phyloP scores from a whole-genome alignment of 2,888 invertebrate genomes.

The Sicus ferrugineus region DNA sequence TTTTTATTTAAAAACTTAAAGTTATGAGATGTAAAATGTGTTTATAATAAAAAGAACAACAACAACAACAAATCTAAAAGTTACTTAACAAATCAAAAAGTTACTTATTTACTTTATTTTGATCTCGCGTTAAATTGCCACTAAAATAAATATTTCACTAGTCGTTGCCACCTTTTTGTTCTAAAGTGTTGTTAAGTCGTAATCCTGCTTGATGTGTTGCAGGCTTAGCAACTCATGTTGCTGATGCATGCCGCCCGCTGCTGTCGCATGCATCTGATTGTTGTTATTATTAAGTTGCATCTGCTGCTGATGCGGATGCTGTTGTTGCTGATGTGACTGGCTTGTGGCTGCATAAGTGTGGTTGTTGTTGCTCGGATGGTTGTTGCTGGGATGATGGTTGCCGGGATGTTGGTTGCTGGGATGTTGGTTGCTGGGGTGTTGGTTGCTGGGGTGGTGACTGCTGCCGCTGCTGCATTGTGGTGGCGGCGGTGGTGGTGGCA shows the following conservation, averaged over 20 bases:
- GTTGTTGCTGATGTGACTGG: slow-evolving; percentile 50
- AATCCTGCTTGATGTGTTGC: slow-evolving; percentile 81
- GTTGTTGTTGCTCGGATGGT: slow-evolving; percentile 53
- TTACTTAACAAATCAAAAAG: not conserved
- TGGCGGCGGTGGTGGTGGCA: slow-evolving; percentile 53
- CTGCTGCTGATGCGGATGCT: slow-evolving; percentile 41
- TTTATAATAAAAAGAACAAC: not conserved
- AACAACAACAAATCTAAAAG: not conserved
- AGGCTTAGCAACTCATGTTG: slow-evolving; percentile 61
- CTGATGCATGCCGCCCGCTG: slow-evolving; percentile 40
- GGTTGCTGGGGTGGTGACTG: slow-evolving; percentile 49
- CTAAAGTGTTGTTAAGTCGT: slow-evolving; percentile 83
- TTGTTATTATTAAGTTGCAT: slow-evolving; percentile 63
- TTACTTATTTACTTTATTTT: not conserved
- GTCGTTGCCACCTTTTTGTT: slow-evolving; percentile 46
- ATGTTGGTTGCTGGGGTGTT: slow-evolving; percentile 45
- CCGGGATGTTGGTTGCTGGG: slow-evolving; percentile 46
- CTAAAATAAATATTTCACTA: slow-evolving; percentile 13
- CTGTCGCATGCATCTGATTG: slow-evolving; percentile 55
- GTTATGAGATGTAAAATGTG: not conserved
- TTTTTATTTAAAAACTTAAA: too few species aligned
- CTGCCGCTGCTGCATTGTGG: slow-evolving; percentile 65
- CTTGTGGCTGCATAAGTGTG: slow-evolving; percentile 53
- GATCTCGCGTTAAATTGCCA: slow-evolving; percentile 8
- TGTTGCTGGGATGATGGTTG: slow-evolving; percentile 30